These are phyloP conservation scores for Dinomys branickii DNA, from an alignment of 2,113 vertebrate species.

Conservation along the genomic window DNA sequence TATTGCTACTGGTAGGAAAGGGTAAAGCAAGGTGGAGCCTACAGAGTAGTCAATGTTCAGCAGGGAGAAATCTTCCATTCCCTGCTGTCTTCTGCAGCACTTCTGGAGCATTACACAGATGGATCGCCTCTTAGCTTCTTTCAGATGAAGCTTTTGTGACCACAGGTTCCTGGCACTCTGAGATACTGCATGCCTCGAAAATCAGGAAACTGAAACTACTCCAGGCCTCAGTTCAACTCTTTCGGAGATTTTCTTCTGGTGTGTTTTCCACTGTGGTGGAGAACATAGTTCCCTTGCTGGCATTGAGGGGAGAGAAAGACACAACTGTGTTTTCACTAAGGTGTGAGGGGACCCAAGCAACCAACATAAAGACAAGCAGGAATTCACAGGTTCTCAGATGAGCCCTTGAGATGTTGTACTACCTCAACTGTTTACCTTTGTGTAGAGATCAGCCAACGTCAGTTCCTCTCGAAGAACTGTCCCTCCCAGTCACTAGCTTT, in stretches of 20 bases:
- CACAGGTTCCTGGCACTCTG: conserved; percentile 31
- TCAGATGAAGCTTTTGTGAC: conserved; percentile 31
- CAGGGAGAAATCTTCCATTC: background rate
- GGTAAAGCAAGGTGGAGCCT: background rate
- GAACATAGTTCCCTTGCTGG: background rate
- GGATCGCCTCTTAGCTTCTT: background rate
- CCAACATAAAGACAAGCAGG: background rate
- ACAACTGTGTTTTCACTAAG: background rate
- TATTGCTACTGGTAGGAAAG: background rate
- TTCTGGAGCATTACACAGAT: background rate
- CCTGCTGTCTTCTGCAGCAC: background rate
- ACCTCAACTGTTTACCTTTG: background rate
- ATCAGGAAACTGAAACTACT: conserved; percentile 64
- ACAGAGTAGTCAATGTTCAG: background rate
- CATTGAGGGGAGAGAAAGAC: background rate
- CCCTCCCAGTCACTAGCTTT: background rate
- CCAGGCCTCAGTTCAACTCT: conserved; percentile 30
- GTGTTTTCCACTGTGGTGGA: conserved; percentile 44
- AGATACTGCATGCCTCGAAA: background rate
- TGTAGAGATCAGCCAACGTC: background rate
- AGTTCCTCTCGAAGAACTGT: background rate
- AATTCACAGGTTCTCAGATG: background rate
- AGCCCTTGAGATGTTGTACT: background rate
- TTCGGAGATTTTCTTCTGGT: conserved; percentile 61
- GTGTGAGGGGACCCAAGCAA: background rate